phyloP scores from a whole-genome alignment of 2,797 vertebrate genomes.

The Furcifer pardalis region DNA sequence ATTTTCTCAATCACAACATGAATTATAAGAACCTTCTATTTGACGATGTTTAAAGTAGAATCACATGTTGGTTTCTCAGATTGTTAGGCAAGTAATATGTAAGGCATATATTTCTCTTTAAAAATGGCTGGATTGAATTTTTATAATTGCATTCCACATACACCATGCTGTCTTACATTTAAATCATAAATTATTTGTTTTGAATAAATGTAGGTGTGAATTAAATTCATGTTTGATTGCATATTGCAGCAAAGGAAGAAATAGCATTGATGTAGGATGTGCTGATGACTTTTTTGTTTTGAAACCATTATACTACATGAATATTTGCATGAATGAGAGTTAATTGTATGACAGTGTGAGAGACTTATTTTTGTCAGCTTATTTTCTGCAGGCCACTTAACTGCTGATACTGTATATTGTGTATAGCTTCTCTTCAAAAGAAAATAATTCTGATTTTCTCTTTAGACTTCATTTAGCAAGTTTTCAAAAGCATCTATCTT shows the following conservation, averaged over 20 bases:
- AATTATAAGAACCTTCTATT: not conserved
- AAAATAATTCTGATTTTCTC: not conserved
- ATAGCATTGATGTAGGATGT: conserved; percentile 15
- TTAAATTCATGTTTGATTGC: not conserved
- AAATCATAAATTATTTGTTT: not conserved
- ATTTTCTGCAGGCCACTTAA: conserved; percentile 13
- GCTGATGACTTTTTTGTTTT: not conserved
- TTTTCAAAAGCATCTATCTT: conserved; percentile 37
- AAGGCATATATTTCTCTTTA: not conserved
- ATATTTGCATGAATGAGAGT: conserved; percentile 11
- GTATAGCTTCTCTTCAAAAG: conserved; percentile 37
- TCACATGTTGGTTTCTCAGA: not conserved
- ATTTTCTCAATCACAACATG: not conserved
- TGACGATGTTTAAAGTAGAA: not conserved
- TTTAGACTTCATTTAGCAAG: not conserved
- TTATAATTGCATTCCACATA: not conserved
- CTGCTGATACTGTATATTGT: conserved; percentile 14
- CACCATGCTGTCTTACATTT: not conserved
- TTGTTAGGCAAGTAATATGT: not conserved
- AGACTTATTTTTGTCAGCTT: conserved; percentile 44
- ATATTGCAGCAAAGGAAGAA: not conserved
- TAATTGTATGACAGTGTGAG: not conserved
- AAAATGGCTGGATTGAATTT: conserved; percentile 3
- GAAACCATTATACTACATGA: not conserved
- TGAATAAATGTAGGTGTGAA: not conserved